Conservation (phyloP, 2,888 invertebrate species). For the Smittia aterrima region DNA sequence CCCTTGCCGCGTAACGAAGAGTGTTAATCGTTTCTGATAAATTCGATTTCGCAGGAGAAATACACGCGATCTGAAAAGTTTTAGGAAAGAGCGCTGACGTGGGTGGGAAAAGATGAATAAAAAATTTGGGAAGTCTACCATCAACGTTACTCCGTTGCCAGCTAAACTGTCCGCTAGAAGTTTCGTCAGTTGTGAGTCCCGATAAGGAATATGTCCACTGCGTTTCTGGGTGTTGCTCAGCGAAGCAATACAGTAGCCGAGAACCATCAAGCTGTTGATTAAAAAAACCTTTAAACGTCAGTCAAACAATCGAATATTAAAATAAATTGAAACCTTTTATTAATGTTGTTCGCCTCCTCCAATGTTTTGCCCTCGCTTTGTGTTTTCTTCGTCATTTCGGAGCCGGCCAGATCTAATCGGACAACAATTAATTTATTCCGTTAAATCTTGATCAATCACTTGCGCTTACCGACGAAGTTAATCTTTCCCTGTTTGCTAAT, state of each 20-base stretch:
- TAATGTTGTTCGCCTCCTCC: conserved; percentile 94
- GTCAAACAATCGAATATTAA: not conserved
- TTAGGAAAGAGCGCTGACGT: conserved; percentile 5
- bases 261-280: conserved; percentile 42
- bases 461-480: conserved; percentile 72
- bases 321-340: conserved; percentile 61
- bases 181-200: conserved; percentile 93
- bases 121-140: conserved; percentile 67
- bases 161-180: conserved; percentile 88
- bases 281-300: not conserved
- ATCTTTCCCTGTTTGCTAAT: conserved; percentile 91
- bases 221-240: conserved; percentile 78
- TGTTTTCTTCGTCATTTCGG: conserved; percentile 92
- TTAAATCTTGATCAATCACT: conserved; percentile 4
- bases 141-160: conserved; percentile 90
- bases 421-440: conserved; percentile 20
- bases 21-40: conserved; percentile 87
- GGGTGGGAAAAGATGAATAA: not conserved
- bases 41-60: conserved; percentile 85
- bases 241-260: conserved; percentile 92
- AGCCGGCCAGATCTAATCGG: conserved; percentile 76
- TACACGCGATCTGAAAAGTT: conserved; percentile 79
- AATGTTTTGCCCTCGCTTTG: conserved; percentile 82
- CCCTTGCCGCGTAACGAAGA: conserved; percentile 84
- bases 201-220: conserved; percentile 85